Evolutionary conservation across 2,888 invertebrate genomes (phyloP), one percentile per base, ranked within the genome.

Genomic region (Pseudococcus jackbeardsleyi): DNA sequence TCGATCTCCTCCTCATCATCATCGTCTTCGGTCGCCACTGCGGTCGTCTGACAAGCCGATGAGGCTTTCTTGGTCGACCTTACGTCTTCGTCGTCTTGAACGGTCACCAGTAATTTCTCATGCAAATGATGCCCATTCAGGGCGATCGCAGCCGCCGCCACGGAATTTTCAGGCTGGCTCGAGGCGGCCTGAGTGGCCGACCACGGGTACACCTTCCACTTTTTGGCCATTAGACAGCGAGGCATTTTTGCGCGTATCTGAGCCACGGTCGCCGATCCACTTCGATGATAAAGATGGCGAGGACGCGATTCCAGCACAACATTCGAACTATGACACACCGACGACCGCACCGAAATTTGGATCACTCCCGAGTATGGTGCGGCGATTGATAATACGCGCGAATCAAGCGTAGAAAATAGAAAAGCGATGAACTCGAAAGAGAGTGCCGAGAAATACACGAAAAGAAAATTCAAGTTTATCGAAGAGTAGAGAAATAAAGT

Each of bases 171-270:
- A 12, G 11, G 8, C 68, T 33, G 26, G 3, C 12, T 19, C 68
- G 64, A 9, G 22, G 64, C 22, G 6, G 22, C 64, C 22, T 19
- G 8, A 22, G 64, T 92, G 92, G 90, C 93, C 93, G 90, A 95
- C 95, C 95, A 95, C 90, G 95, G 94, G 92, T 95, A 95, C 92
- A 95, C 96, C 95, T 97, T 97, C 96, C 97, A 97, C 94, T 97
- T 97, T 93, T 97, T 97, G 91, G 97, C 97, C 96, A 97, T 97
- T 93, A 97, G 95, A 94, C 97, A 97, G 92, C 97, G 96, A 93
- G 97, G 97, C 97, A 97, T 97, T 54, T 72, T 86, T 15, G 72
- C 0, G 26, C 68, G 68, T 26, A 68, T 68, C 26, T 86, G 89
- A 79, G 79, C 79, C 39, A 79, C 79, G 46, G 15, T 82, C 79